Percentiles rank a stretch among this genome's conserved stretches.
Conservation (phyloP, 2,797 vertebrate species). For the Apodemus agrarius region DNA sequence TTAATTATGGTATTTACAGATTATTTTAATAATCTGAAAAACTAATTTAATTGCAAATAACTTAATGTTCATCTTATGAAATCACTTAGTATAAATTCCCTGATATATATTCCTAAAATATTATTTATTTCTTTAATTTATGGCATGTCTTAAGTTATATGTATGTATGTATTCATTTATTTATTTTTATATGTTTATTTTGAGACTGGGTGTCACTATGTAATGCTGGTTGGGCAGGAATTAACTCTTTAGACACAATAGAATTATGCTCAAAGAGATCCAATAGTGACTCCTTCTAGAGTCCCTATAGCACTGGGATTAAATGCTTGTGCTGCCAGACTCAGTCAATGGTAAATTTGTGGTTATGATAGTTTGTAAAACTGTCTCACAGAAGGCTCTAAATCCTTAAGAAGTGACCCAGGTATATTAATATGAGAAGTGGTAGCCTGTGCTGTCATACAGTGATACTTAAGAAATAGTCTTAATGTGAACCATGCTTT, state of each 20-base stretch:
- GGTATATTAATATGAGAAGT: neutral
- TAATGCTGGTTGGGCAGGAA: neutral
- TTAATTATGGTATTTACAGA: neutral
- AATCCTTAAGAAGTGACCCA: neutral
- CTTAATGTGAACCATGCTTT: neutral
- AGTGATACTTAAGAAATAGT: neutral
- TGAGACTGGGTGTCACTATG: neutral
- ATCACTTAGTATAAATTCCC: neutral
- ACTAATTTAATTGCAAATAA: neutral
- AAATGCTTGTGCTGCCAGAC: neutral
- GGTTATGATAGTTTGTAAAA: neutral
- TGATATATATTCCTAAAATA: neutral
- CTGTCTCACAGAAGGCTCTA: neutral
- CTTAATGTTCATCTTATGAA: neutral
- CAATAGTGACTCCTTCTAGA: neutral
- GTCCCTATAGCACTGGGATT: neutral
- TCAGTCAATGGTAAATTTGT: neutral
- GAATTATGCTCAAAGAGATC: neutral
- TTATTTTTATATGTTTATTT: neutral
- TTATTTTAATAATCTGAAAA: neutral
- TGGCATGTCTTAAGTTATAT: neutral
- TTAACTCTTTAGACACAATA: neutral
- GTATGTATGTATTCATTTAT: neutral
- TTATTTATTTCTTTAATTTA: neutral
- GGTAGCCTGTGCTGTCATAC: neutral